Conservation (phyloP, 2,888 invertebrate species). For the Entomobrya multifasciata region DNA sequence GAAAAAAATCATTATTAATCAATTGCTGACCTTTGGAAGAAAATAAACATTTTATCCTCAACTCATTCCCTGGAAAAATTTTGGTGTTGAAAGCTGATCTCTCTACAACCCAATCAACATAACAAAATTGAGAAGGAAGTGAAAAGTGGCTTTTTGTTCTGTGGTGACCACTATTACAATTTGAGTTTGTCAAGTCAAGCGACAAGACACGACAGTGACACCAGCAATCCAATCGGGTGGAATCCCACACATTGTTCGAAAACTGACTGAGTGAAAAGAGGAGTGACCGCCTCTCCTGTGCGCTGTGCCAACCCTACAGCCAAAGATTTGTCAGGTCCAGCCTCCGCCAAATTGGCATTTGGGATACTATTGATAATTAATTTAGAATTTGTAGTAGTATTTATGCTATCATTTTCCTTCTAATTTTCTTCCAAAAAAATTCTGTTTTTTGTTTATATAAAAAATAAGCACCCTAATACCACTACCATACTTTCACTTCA, state of each 20-base stretch:
- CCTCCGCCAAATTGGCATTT: constrained; percentile 71
- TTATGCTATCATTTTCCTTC: constrained; percentile 46
- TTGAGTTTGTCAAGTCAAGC: too few relatives aligned
- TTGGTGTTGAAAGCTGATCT: too few relatives aligned
- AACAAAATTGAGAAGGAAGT: too few relatives aligned
- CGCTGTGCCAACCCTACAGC: constrained; percentile 49
- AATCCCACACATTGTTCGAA: constrained; percentile 32
- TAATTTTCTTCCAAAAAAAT: constrained; percentile 29
- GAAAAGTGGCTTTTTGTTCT: too few relatives aligned
- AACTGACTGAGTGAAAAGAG: constrained; percentile 34
- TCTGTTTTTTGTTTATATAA: constrained; percentile 16
- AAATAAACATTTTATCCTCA: not conserved
- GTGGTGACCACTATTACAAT: too few relatives aligned
- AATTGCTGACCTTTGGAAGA: not conserved
- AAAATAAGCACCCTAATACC: constrained; percentile 56
- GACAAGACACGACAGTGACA: not conserved
- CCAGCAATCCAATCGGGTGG: not conserved
- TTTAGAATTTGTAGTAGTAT: constrained; percentile 61
- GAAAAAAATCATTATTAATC: not conserved
- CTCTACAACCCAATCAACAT: too few relatives aligned
- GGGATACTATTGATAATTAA: constrained; percentile 60
- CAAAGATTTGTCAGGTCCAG: constrained; percentile 69
- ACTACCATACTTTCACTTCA: constrained; percentile 42
- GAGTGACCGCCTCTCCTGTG: constrained; percentile 24
- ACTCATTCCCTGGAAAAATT: not conserved